These are phyloP conservation scores for Bradypodion pumilum DNA, from an alignment of 2,797 vertebrate species.

Conservation along the genomic window DNA sequence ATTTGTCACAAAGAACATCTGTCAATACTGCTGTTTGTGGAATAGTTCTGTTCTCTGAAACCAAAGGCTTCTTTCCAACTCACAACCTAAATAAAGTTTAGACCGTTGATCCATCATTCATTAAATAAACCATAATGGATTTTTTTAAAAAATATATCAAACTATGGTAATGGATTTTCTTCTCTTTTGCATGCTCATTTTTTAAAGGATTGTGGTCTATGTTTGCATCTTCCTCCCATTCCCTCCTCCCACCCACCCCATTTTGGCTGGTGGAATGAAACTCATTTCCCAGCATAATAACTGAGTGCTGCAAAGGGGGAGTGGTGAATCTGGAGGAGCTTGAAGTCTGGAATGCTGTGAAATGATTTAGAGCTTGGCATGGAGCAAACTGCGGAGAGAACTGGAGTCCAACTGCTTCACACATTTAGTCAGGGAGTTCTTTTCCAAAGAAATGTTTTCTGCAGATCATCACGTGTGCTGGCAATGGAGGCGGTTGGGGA, in stretches of 20 bases:
- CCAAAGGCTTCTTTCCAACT: background rate
- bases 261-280: background rate
- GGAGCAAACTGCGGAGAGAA: background rate
- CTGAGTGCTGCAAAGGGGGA: background rate
- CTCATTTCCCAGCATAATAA: background rate
- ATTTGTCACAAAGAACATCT: conserved; percentile 8
- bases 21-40: background rate
- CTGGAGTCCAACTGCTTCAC: background rate
- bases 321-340: background rate
- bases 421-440: background rate
- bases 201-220: background rate
- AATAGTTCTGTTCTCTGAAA: background rate
- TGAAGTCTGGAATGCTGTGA: background rate
- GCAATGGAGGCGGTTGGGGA: no score
- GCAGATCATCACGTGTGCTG: background rate
- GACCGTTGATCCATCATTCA: background rate
- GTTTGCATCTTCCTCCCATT: background rate
- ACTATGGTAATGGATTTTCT: conserved; percentile 34
- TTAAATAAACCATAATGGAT: conserved; percentile 47
- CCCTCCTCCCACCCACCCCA: background rate
- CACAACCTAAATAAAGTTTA: background rate
- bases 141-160: no score
- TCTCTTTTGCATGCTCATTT: conserved; percentile 47
- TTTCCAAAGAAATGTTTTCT: background rate
- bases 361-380: background rate